Conservation (phyloP, 2,888 invertebrate genomes). For the Parnassius smintheus region DNA sequence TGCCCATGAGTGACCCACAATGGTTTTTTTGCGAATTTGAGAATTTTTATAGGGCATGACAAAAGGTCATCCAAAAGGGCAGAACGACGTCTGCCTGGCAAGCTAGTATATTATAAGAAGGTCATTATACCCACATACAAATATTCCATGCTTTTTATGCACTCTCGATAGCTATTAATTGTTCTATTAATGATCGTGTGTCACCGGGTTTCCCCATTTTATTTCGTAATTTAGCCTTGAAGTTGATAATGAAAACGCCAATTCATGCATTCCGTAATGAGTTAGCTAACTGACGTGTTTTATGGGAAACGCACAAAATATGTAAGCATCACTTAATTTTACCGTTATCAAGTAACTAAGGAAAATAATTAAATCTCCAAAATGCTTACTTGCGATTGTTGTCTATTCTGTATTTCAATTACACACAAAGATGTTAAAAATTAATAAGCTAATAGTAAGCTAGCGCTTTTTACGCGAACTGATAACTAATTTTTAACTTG, state of each 20-base stretch:
- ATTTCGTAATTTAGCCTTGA: conserved; percentile 14
- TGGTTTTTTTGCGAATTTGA: no score
- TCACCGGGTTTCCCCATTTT: conserved; percentile 21
- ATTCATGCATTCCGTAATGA: conserved; percentile 12
- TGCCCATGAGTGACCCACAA: no score
- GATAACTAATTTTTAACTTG: no score
- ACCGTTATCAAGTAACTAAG: no score
- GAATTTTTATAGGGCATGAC: no score
- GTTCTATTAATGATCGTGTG: conserved; percentile 4
- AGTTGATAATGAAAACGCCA: conserved; percentile 2
- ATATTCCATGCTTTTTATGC: no score
- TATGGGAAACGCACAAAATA: conserved; percentile 12
- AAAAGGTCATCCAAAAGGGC: no score
- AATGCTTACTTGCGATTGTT: neutral
- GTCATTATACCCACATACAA: no score
- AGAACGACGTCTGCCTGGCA: no score
- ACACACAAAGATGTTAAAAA: no score
- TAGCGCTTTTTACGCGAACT: neutral
- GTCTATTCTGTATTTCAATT: neutral
- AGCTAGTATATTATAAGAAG: no score
- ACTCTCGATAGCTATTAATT: neutral
- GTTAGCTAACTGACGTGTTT: conserved; percentile 2
- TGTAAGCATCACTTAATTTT: neutral
- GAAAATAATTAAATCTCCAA: neutral
- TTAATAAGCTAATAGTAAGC: neutral